Evolutionary conservation across 2,797 vertebrate species (phyloP), one percentile per base, ranked within the genome.

Genomic region (Sarcoramphus papa): DNA sequence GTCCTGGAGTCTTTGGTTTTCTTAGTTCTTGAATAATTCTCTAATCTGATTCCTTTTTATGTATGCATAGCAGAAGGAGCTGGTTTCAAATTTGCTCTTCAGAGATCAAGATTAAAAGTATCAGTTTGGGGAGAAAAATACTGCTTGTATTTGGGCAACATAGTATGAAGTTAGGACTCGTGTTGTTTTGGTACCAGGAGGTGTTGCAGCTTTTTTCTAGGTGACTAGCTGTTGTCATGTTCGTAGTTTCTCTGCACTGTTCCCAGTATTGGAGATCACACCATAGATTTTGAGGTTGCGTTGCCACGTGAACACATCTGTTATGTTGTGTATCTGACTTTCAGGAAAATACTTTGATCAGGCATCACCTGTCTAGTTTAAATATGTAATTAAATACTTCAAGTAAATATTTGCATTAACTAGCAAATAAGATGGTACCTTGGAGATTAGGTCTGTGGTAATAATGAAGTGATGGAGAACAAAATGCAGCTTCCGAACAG

Each of bases 371-470:
- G 89, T 86, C 89, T 95, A 41, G 47, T 74, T 95, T 96, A 92
- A 95, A 96, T 92, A 90, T 85, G 85, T 81, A 90, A 90, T 95
- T 97, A 95, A 96, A 88, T 92, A 90, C 89, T 74, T 90, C 64
- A 95, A 90, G 84, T 95, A 95, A 97, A 96, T 92, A 95, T 93
- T 96, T 92, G 90, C 82, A 85, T 96, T 93, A 91, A 74, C 79
- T 60, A 70, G 77, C 81, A 93, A 94, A 82, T 93, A 90, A 91
- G 92, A 56, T 81, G 93, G 72, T 81, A 91, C 91, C 72, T 93
- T 91, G 69, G 73, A 96, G 80, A 62, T 90, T 50, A 95, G 67
- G 30, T 65, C 69, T 95, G 90, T 91, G 95, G 60, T 96, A 92
- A 81, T 97, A 96, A 87, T 90, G 64, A 90, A 92, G 77, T 57